A percentile compares a stretch with the other conserved stretches of the same genome.
Evolutionary conservation across 2,888 invertebrate species (phyloP).

Genomic region (Ferrisia virgata): DNA sequence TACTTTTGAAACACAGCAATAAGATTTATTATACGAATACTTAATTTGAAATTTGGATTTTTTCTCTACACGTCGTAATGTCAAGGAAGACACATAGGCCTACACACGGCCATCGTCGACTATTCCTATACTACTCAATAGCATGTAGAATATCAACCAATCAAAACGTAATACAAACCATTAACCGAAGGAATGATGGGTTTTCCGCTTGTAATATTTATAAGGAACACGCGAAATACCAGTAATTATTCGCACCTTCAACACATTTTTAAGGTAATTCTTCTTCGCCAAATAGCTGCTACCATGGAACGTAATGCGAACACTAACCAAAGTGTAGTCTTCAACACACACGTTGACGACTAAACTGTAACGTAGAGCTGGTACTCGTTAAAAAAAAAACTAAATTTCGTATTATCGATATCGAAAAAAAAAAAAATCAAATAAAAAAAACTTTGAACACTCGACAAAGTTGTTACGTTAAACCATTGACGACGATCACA

Average conservation of each 20-base stretch:
- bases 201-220: background rate
- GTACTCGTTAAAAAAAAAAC: too few species aligned
- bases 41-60: background rate
- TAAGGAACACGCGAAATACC: background rate
- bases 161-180: background rate
- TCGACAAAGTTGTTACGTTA: background rate
- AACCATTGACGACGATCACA: background rate
- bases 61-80: background rate
- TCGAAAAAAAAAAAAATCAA: background rate
- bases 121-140: background rate
- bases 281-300: too few species aligned
- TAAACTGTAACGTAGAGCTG: too few species aligned
- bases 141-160: background rate
- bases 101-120: background rate
- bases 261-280: background rate
- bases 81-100: background rate
- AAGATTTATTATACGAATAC: too few species aligned
- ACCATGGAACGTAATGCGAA: too few species aligned
- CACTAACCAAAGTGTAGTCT: too few species aligned
- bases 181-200: background rate
- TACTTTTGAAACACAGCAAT: too few species aligned
- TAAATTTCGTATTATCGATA: background rate
- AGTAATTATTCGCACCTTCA: background rate
- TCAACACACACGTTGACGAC: too few species aligned
- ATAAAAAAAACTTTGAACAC: too few species aligned